Evolutionary conservation across 2,797 vertebrate species (phyloP).

Genomic region (Bryconaethiops microstoma): DNA sequence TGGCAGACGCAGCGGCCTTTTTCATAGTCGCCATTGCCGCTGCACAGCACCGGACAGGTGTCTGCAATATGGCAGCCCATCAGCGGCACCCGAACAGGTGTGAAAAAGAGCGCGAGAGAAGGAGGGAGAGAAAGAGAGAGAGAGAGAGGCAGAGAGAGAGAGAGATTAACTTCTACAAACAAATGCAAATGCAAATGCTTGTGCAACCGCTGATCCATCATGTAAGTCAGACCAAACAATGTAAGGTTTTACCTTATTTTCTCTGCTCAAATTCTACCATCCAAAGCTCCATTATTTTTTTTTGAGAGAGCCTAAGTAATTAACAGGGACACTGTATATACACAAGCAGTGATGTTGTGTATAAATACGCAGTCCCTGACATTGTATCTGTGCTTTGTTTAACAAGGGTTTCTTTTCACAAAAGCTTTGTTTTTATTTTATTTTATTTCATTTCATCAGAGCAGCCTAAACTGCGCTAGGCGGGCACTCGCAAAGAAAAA

Average conservation of each 20-base stretch:
- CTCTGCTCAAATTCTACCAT: background rate
- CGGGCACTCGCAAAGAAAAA: background rate
- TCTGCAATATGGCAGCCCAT: conserved; percentile 67
- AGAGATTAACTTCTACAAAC: background rate
- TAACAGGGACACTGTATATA: background rate
- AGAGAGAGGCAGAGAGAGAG: too few relatives aligned
- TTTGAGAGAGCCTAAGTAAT: background rate
- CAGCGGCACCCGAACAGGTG: background rate
- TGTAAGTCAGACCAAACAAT: background rate
- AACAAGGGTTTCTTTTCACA: background rate
- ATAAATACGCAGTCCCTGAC: background rate
- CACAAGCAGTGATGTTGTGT: background rate
- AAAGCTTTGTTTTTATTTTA: background rate
- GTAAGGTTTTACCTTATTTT: conserved; percentile 7
- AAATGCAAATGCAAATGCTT: conserved; percentile 4
- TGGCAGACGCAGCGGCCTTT: conserved; percentile 86
- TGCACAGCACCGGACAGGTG: conserved; percentile 86
- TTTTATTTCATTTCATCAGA: background rate
- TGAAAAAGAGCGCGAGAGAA: background rate
- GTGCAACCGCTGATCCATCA: background rate
- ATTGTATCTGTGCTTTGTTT: background rate
- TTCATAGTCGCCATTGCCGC: conserved; percentile 86
- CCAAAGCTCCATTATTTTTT: background rate
- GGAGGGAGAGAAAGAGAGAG: background rate
- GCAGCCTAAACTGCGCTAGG: background rate